phyloP scores from a whole-genome alignment of 2,113 vertebrate species.

The Nesogale talazaci region DNA sequence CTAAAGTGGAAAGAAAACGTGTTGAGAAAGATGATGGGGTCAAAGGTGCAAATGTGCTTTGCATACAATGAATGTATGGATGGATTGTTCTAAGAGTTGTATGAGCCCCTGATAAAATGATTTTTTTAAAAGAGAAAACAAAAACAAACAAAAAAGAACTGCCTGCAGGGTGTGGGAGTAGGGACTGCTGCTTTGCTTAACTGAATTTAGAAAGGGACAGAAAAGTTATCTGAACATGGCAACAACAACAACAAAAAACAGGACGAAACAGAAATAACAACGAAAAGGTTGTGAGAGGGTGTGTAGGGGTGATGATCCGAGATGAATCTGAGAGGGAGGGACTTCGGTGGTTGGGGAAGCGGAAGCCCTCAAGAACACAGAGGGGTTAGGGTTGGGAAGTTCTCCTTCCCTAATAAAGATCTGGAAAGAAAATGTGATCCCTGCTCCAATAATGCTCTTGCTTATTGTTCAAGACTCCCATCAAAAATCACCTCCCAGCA shows the following conservation, averaged over 20 bases:
- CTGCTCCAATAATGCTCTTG: background rate
- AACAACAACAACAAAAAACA: background rate
- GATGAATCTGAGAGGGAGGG: background rate
- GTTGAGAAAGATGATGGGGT: too few species aligned
- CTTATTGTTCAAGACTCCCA: background rate
- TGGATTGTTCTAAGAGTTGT: too few species aligned
- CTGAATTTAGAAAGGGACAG: background rate
- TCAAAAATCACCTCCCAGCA: too few species aligned
- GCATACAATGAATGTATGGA: too few species aligned
- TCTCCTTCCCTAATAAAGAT: background rate
- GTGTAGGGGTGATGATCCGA: too few species aligned
- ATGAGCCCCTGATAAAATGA: too few species aligned
- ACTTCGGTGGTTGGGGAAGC: fast-evolving
- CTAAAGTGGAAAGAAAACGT: too few species aligned
- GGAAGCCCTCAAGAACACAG: background rate
- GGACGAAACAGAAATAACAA: background rate
- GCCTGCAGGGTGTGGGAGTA: too few species aligned
- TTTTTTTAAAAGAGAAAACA: too few species aligned
- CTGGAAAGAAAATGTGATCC: background rate
- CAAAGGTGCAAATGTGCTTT: too few species aligned
- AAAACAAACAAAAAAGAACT: too few species aligned
- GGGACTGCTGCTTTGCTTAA: background rate
- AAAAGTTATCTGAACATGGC: too few species aligned
- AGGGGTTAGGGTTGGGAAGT: background rate
- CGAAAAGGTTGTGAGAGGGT: background rate